Evolutionary conservation across 2,797 vertebrate species (phyloP).

Genomic region (Alectoris magna): DNA sequence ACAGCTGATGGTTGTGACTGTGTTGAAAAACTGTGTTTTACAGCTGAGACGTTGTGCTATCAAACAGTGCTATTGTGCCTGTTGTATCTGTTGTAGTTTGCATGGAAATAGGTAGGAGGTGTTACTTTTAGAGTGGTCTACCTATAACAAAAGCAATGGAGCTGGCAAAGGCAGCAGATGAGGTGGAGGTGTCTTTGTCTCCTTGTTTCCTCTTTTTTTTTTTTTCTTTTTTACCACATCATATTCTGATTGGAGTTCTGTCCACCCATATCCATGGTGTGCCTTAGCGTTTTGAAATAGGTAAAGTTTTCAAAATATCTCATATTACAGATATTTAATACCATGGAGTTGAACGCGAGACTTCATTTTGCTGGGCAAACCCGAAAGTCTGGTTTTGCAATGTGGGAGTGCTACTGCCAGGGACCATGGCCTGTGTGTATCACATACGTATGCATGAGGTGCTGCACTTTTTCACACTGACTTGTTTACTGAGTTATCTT

Average conservation of each 20-base stretch:
- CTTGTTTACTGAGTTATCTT: neutral
- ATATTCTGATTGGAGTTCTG: neutral
- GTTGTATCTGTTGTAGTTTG: too few species aligned
- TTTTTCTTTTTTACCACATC: accelerated
- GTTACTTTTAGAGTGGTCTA: too few species aligned
- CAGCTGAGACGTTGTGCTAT: too few species aligned
- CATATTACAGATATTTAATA: neutral
- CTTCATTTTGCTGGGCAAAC: neutral
- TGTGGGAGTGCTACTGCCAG: neutral
- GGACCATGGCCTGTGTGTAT: neutral
- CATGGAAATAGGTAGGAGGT: too few species aligned
- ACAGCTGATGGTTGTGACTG: too few species aligned
- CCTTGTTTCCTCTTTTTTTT: neutral
- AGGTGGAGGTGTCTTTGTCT: neutral
- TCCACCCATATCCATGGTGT: neutral
- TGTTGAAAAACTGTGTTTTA: too few species aligned
- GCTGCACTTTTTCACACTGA: neutral
- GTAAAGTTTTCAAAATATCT: neutral
- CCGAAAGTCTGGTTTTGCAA: neutral
- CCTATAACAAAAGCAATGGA: neutral
- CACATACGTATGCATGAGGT: neutral
- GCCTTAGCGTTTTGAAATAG: neutral
- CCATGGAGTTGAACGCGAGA: neutral
- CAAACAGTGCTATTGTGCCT: too few species aligned
- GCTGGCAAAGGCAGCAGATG: neutral